phyloP scores from a whole-genome alignment of 2,888 invertebrate species.

The Aspidiotus rigidus region DNA sequence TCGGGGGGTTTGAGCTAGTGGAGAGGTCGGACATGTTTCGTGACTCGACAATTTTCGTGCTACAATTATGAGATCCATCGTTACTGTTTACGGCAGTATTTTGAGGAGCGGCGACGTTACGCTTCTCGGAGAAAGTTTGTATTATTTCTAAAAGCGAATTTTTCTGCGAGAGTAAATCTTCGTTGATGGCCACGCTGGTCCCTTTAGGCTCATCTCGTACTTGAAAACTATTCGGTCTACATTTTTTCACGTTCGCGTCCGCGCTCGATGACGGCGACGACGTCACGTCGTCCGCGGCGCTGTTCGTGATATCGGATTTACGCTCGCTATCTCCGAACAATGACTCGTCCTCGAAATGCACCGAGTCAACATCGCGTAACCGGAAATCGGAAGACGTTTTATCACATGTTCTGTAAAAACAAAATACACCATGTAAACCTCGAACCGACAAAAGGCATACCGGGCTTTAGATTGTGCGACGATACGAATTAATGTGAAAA shows the following conservation, averaged over 20 bases:
- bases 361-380: constrained; percentile 5
- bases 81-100: not conserved
- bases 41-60: not conserved
- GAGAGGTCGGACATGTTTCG: not conserved
- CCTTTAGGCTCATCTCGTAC: not conserved
- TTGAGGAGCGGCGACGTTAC: not conserved
- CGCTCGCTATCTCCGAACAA: not conserved
- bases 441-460: not conserved
- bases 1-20: not conserved
- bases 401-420: not conserved
- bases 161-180: not conserved
- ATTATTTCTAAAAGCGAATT: constrained; percentile 12
- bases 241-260: not conserved
- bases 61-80: not conserved
- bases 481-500: too few relatives aligned
- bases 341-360: not conserved
- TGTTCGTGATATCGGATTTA: too few relatives aligned
- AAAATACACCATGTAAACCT: not conserved
- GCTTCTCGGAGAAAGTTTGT: constrained; percentile 18
- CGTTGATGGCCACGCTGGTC: not conserved
- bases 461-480: too few relatives aligned
- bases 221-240: not conserved
- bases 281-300: not conserved
- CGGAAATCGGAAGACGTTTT: constrained; percentile 6
- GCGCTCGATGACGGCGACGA: not conserved